phyloP scores from a whole-genome alignment of 2,888 invertebrate genomes.

The Aproaerema taeniolella region DNA sequence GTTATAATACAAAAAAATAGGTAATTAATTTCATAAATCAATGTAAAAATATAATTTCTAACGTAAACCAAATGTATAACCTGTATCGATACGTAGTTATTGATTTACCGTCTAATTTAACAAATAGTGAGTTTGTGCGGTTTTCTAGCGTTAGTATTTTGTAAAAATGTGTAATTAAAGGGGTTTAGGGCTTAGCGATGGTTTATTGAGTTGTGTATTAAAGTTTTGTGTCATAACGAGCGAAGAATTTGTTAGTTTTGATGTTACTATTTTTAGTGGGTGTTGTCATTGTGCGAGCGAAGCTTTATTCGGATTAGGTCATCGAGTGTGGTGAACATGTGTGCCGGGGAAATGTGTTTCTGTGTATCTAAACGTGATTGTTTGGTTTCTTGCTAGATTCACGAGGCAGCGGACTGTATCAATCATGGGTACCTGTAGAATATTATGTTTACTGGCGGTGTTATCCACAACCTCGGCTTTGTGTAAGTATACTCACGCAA shows the following conservation, averaged over 20 bases:
- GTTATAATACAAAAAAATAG: slow-evolving; percentile 55
- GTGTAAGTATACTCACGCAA: slow-evolving; percentile 48
- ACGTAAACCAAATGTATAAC: slow-evolving; percentile 2
- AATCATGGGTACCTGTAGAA: slow-evolving; percentile 59
- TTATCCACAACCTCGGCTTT: slow-evolving; percentile 56
- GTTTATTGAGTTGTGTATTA: slow-evolving; percentile 26
- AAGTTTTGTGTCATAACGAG: slow-evolving; percentile 45
- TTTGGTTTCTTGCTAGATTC: slow-evolving; percentile 68
- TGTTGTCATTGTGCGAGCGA: slow-evolving; percentile 72
- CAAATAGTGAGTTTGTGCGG: slow-evolving; percentile 50
- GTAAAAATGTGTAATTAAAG: slow-evolving; percentile 35
- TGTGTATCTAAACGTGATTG: slow-evolving; percentile 48
- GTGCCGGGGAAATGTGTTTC: slow-evolving; percentile 63
- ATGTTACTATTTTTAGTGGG: slow-evolving; percentile 80
- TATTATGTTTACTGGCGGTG: slow-evolving; percentile 56
- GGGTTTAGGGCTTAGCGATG: slow-evolving; percentile 28
- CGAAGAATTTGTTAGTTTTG: slow-evolving; percentile 46
- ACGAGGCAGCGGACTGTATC: slow-evolving; percentile 46
- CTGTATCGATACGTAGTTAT: slow-evolving; percentile 45
- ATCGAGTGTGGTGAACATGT: slow-evolving; percentile 70
- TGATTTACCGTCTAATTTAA: slow-evolving; percentile 55
- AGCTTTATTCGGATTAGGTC: slow-evolving; percentile 72
- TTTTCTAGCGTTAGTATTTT: slow-evolving; percentile 39
- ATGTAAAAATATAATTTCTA: slow-evolving; percentile 16
- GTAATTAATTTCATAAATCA: slow-evolving; percentile 39